Evolutionary conservation across 2,888 invertebrate species (phyloP), one percentile per base, ranked within the genome.

Genomic region (Ormyrus labotus): DNA sequence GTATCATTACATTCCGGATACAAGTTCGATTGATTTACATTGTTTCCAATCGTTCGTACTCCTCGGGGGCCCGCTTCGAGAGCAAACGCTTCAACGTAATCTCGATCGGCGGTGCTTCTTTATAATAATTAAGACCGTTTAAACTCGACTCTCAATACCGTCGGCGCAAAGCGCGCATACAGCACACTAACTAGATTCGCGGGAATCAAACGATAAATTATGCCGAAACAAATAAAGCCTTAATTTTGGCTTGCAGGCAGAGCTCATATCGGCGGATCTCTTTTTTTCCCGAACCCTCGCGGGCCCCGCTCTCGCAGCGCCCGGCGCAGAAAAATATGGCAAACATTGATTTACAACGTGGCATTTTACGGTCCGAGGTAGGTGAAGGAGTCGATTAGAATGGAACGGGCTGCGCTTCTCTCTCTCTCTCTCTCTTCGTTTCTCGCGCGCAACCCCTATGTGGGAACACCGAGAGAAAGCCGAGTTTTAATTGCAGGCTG

Each of bases 401-500:
- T 78, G 76, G 72, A 81, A 57, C 73, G 60, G 72, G 72, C 48
- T 19, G 57, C 47, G 60, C 60, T 69, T 19, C 60, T 34, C 34
- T 34, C 34, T 34, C 34, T 34, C 34, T 34, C 34, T 34, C 34
- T 34, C 34, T 34, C 34, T 34, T 0, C 34, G 34, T 34, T 34
- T 34, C 34, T 34, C 34, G 34, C 34, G 34, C 34, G 70, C 81
- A 76, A 81, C 81, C 81, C 81, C 65, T 79, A 81, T 81, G 79
- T 81, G 79, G 81, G 81, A 78, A 81, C 73, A 67, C 45, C 34
- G 70, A 50, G 11, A 60, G 67, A 51, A 64, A 50, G 69, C 53
- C 81, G 84, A 86, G 84, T 88, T 88, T 88, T 88, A 88, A 88
- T 88, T 89, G 88, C 86, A 88, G 88, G 78, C 85, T 84, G 83